Evolutionary conservation across 2,888 invertebrate species (phyloP).

Genomic region (Carabus problematicus): DNA sequence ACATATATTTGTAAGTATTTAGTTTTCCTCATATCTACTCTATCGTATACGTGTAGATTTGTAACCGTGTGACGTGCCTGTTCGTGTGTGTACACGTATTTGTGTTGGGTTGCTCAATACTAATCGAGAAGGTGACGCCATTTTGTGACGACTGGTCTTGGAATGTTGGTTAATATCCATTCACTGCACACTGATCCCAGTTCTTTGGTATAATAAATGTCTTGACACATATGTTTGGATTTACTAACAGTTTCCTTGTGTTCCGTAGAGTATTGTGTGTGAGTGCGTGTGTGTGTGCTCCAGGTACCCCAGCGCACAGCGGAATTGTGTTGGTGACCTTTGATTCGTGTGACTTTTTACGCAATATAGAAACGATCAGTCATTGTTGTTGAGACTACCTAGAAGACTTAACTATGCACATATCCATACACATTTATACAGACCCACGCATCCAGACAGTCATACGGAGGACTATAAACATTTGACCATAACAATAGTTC

Average conservation of each 20-base stretch:
- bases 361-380: constrained; percentile 39
- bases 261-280: not conserved
- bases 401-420: not conserved
- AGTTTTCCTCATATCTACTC: constrained; percentile 12
- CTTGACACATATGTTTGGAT: not conserved
- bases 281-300: not conserved
- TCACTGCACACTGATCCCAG: constrained; percentile 16
- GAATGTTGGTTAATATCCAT: constrained; percentile 41
- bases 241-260: not conserved
- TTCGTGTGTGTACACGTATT: constrained; percentile 30
- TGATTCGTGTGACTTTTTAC: constrained; percentile 34
- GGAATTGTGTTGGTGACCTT: constrained; percentile 18
- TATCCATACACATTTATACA: not conserved
- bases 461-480: too few relatives aligned
- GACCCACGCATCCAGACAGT: not conserved
- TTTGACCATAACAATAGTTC: too few relatives aligned
- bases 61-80: not conserved
- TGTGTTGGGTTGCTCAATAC: constrained; percentile 38
- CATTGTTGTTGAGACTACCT: constrained; percentile 39
- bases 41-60: not conserved
- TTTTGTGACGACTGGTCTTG: constrained; percentile 35
- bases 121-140: constrained; percentile 38
- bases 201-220: not conserved
- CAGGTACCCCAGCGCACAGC: not conserved
- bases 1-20: constrained; percentile 38